These are phyloP conservation scores for Machaerirhynchus nigripectus DNA, from an alignment of 2,113 vertebrate species.

Conservation along the genomic window DNA sequence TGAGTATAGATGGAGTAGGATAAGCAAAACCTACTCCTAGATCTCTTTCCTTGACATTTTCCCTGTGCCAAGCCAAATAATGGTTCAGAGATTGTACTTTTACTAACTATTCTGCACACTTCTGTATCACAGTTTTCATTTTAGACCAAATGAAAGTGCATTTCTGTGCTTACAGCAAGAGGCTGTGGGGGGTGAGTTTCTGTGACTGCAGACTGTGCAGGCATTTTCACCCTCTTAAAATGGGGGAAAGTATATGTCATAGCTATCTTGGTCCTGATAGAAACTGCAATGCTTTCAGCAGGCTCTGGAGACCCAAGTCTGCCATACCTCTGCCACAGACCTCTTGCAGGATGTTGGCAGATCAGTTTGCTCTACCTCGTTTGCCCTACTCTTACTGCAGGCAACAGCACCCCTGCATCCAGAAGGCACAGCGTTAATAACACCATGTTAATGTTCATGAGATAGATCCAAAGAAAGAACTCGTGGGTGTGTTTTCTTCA, in stretches of 20 bases:
- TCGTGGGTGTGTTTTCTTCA: background rate
- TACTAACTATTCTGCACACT: background rate
- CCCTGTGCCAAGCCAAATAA: background rate
- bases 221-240: background rate
- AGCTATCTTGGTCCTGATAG: background rate
- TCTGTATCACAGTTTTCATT: background rate
- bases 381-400: background rate
- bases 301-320: background rate
- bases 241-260: background rate
- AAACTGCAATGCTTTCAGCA: background rate
- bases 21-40: background rate
- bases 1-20: background rate
- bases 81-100: background rate
- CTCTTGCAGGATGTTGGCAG: background rate
- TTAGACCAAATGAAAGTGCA: background rate
- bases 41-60: background rate
- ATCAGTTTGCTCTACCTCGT: background rate
- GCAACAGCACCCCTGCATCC: background rate
- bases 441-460: rapidly evolving
- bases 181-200: background rate
- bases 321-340: background rate
- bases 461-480: background rate
- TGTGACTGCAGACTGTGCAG: background rate
- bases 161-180: background rate
- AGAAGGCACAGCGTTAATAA: background rate